Conservation (phyloP, 2,113 vertebrate species). For the Zosterops hypoxanthus region DNA sequence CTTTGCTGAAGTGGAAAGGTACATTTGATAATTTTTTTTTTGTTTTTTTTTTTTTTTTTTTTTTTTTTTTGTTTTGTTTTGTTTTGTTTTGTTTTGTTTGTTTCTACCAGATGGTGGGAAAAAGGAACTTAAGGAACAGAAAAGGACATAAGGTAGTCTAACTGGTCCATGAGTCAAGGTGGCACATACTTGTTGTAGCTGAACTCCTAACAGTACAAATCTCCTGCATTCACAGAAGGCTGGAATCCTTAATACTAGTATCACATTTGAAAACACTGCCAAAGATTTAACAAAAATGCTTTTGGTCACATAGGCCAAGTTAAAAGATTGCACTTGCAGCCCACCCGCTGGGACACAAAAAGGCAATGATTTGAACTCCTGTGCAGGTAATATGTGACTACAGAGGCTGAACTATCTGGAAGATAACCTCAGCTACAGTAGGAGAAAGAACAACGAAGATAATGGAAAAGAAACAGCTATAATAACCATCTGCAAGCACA, state of each 20-base stretch:
- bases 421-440: background rate
- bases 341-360: background rate
- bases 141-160: background rate
- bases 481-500: background rate
- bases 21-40: background rate
- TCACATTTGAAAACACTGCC: background rate
- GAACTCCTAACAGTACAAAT: background rate
- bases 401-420: background rate
- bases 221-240: background rate
- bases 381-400: background rate
- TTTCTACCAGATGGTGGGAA: background rate
- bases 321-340: background rate
- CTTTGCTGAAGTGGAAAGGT: background rate
- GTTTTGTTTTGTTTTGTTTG: too few species aligned
- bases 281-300: background rate
- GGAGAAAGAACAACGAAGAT: background rate
- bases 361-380: background rate
- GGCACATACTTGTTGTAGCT: background rate
- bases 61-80: background rate
- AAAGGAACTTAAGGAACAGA: background rate
- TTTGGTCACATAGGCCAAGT: background rate
- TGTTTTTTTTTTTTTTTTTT: too few species aligned
- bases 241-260: background rate
- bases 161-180: background rate
- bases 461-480: slow-evolving; percentile 26